Evolutionary conservation across 2,113 vertebrate species (phyloP).

Genomic region (Misgurnus mizolepis): DNA sequence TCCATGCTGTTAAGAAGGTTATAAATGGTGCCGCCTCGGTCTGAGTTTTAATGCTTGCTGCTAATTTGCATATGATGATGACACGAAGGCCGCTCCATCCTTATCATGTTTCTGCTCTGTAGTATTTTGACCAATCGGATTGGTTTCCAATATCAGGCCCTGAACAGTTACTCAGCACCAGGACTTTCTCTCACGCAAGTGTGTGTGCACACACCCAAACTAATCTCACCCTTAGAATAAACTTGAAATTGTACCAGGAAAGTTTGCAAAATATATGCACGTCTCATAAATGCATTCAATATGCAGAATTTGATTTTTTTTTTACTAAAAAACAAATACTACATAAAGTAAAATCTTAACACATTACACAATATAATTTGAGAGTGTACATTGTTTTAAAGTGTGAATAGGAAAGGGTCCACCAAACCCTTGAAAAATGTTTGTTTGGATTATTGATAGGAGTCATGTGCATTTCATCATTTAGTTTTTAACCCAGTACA

Average conservation of each 20-base stretch:
- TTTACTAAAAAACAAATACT: background rate
- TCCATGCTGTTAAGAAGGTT: conserved; percentile 43
- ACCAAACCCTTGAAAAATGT: background rate
- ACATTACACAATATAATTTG: no score
- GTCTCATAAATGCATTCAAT: background rate
- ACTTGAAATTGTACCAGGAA: conserved; percentile 33
- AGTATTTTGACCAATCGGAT: conserved; percentile 51
- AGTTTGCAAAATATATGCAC: background rate
- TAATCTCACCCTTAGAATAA: conserved; percentile 3
- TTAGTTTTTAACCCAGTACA: no score
- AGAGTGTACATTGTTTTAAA: no score
- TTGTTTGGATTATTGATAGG: background rate
- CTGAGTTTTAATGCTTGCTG: conserved; percentile 68
- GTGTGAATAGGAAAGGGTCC: no score
- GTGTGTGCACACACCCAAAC: conserved; percentile 39
- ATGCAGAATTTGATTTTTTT: no score
- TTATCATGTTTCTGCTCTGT: conserved; percentile 65
- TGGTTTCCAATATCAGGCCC: conserved; percentile 59
- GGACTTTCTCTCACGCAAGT: background rate
- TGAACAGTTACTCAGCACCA: conserved; percentile 48
- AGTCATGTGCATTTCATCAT: no score
- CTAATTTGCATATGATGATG: conserved; percentile 81
- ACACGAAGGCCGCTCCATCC: conserved; percentile 63
- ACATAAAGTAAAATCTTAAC: no score
- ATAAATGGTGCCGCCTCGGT: conserved; percentile 1